Percentiles rank a stretch among this genome's conserved stretches.
Conservation (phyloP, 2,888 invertebrate genomes). For the Lysandra coridon region DNA sequence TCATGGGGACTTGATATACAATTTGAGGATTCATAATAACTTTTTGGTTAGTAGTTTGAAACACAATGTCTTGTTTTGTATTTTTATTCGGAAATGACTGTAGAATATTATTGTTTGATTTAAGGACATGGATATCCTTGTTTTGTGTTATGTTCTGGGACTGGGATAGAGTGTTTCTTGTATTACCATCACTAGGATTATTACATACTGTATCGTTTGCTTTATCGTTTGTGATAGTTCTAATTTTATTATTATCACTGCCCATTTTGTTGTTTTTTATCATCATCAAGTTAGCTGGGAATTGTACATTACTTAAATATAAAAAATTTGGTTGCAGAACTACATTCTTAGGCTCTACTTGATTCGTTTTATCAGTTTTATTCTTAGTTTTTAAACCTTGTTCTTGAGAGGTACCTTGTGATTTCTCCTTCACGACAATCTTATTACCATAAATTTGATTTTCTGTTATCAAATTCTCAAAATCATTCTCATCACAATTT, state of each 20-base stretch:
- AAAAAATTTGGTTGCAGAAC: slow-evolving; percentile 70
- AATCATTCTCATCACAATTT: slow-evolving; percentile 75
- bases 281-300: slow-evolving; percentile 73
- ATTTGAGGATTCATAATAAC: slow-evolving; percentile 67
- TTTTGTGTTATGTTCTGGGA: slow-evolving; percentile 45
- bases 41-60: slow-evolving; percentile 60
- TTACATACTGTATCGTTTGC: slow-evolving; percentile 37
- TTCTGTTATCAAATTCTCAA: slow-evolving; percentile 78
- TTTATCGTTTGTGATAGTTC: slow-evolving; percentile 56
- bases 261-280: slow-evolving; percentile 64
- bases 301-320: slow-evolving; percentile 71
- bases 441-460: slow-evolving; percentile 80
- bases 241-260: slow-evolving; percentile 50
- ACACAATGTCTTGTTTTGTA: slow-evolving; percentile 57
- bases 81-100: slow-evolving; percentile 58
- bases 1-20: slow-evolving; percentile 68
- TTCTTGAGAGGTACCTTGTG: slow-evolving; percentile 66
- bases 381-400: slow-evolving; percentile 62
- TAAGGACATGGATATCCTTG: slow-evolving; percentile 62
- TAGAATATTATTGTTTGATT: slow-evolving; percentile 59
- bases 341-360: slow-evolving; percentile 60
- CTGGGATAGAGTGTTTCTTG: slow-evolving; percentile 48
- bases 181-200: slow-evolving; percentile 44
- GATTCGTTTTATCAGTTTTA: slow-evolving; percentile 52
- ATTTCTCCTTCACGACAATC: slow-evolving; percentile 80